These are phyloP conservation scores for Pollenia amentaria DNA, from an alignment of 2,888 invertebrate genomes.

Conservation along the genomic window DNA sequence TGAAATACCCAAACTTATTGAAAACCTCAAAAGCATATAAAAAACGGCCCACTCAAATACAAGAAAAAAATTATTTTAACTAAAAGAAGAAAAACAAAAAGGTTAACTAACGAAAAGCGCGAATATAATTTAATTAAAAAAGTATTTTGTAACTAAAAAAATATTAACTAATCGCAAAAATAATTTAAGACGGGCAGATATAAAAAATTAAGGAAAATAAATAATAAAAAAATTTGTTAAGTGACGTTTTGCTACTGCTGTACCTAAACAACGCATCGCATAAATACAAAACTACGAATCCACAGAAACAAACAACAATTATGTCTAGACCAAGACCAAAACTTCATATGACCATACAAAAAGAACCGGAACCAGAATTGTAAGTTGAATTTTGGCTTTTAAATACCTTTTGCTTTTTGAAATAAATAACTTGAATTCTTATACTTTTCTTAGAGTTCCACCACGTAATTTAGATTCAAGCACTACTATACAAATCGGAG, in stretches of 20 bases:
- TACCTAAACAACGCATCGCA: conserved; percentile 15
- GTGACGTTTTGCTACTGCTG: conserved; percentile 50
- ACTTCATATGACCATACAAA: conserved; percentile 85
- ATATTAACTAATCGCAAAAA: background rate
- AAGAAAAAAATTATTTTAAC: conserved; percentile 1
- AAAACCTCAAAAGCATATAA: conserved; percentile 38
- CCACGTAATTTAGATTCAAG: conserved; percentile 94
- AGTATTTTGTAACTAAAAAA: background rate
- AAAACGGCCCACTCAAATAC: conserved; percentile 53
- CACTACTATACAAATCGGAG: conserved; percentile 94
- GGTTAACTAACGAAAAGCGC: conserved; percentile 17
- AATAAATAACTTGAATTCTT: no score
- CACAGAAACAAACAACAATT: conserved; percentile 16
- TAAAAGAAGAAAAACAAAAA: conserved; percentile 37
- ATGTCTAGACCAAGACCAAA: conserved; percentile 82
- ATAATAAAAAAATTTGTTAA: background rate
- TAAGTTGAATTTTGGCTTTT: conserved; percentile 58
- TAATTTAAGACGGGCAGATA: conserved; percentile 25
- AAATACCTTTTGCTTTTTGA: background rate
- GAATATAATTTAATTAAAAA: background rate
- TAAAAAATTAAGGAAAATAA: background rate
- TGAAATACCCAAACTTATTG: conserved; percentile 26
- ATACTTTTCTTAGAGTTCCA: conserved; percentile 85
- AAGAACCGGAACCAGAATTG: conserved; percentile 84
- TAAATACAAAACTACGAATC: conserved; percentile 20